These are phyloP conservation scores for Bombus affinis DNA, from an alignment of 1,140 invertebrate genomes.

Conservation along the genomic window DNA sequence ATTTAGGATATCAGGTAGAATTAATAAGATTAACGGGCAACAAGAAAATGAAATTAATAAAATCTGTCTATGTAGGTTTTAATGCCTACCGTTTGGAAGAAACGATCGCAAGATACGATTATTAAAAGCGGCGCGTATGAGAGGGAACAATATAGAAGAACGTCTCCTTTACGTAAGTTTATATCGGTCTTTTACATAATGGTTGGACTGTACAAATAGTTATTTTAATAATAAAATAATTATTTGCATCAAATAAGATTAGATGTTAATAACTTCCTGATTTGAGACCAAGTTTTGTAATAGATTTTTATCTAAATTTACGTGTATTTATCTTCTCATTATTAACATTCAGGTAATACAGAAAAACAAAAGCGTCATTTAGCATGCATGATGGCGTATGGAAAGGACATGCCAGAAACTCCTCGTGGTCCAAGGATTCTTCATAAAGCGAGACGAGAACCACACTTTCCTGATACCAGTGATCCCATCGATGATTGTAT, in stretches of 20 bases:
- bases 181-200: neutral
- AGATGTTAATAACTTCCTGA: neutral
- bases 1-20: constrained; percentile 53
- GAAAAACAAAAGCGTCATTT: constrained; percentile 80
- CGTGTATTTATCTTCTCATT: neutral
- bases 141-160: constrained; percentile 79
- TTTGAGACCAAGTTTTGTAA: neutral
- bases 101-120: constrained; percentile 72
- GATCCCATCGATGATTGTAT: constrained; percentile 77
- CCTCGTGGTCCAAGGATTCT: constrained; percentile 71
- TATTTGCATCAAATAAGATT: neutral
- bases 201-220: too few relatives aligned
- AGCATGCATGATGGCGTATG: constrained; percentile 81
- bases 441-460: constrained; percentile 59
- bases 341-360: constrained; percentile 72
- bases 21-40: neutral
- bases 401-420: constrained; percentile 80
- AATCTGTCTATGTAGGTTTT: constrained; percentile 42
- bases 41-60: neutral
- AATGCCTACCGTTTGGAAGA: constrained; percentile 67
- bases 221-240: neutral
- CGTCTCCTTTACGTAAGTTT: constrained; percentile 76
- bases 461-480: constrained; percentile 44
- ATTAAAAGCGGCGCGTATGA: constrained; percentile 78
- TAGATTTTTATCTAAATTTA: neutral